Evolutionary conservation across 2,113 vertebrate genomes (phyloP).

Genomic region (Antennarius striatus): DNA sequence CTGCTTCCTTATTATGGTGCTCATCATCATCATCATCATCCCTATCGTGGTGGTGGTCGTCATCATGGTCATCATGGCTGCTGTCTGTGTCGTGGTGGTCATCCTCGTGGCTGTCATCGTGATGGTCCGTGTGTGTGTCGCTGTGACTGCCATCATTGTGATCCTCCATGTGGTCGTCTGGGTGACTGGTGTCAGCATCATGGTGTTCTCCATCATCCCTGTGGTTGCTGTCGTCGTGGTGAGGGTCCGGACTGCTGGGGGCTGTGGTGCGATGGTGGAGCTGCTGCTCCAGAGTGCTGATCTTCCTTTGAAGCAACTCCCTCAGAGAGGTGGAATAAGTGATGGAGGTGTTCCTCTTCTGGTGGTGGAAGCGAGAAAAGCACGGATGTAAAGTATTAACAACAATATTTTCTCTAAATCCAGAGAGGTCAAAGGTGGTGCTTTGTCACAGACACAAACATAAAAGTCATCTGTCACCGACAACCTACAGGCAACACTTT

Average conservation of each 20-base stretch:
- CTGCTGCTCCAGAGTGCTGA: constrained; percentile 80
- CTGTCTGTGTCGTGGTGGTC: neutral
- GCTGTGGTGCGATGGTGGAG: constrained; percentile 63
- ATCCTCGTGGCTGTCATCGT: neutral
- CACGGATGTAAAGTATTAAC: neutral
- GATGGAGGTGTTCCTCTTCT: constrained; percentile 80
- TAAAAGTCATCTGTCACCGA: neutral
- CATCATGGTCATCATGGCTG: constrained; percentile 11
- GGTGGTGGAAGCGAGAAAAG: constrained; percentile 29
- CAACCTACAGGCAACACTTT: neutral
- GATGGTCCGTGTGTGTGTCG: neutral
- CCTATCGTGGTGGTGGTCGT: constrained; percentile 1
- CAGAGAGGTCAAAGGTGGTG: too few species aligned
- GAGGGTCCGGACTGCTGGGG: constrained; percentile 32
- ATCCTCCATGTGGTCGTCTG: constrained; percentile 1
- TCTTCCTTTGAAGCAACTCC: constrained; percentile 84
- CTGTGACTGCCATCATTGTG: constrained; percentile 7
- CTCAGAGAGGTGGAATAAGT: constrained; percentile 80
- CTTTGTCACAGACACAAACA: neutral
- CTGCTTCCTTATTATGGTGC: constrained; percentile 61
- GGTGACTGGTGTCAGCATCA: neutral
- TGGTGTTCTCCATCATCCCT: constrained; percentile 18
- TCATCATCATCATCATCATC: constrained; percentile 9
- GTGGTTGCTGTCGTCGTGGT: constrained; percentile 28
- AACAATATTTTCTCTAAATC: neutral